Evolutionary conservation across 2,888 invertebrate species (phyloP).

Genomic region (Geophilus truncorum): DNA sequence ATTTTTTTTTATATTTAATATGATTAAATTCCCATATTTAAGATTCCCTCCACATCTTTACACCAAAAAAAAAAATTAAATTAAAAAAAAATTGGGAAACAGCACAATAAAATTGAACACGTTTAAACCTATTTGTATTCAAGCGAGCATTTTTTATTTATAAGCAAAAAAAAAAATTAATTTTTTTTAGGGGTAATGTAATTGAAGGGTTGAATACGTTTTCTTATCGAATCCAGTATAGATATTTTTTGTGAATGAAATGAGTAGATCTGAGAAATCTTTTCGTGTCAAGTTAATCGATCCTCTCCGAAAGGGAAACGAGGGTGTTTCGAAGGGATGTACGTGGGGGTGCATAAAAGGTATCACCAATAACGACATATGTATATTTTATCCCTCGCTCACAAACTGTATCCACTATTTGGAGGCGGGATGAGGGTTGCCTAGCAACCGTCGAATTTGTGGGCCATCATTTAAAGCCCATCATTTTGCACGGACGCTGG

Average conservation of each 20-base stretch:
- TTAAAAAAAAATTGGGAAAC: neutral
- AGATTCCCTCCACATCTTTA: neutral
- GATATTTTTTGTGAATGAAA: neutral
- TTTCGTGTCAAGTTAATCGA: neutral
- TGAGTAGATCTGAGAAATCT: constrained; percentile 12
- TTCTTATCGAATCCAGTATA: neutral
- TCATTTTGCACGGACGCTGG: constrained; percentile 22
- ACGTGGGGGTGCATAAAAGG: constrained; percentile 22
- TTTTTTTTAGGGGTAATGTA: neutral
- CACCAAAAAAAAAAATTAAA: neutral
- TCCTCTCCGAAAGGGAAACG: neutral
- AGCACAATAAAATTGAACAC: neutral
- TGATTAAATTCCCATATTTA: neutral
- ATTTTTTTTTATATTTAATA: neutral
- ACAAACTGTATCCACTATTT: constrained; percentile 24
- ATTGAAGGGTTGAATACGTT: neutral
- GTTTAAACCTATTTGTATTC: neutral
- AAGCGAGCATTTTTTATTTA: neutral
- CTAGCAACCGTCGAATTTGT: constrained; percentile 10
- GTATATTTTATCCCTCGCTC: constrained; percentile 29
- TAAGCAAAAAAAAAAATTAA: neutral
- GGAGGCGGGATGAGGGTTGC: constrained; percentile 21
- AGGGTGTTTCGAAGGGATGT: neutral
- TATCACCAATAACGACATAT: constrained; percentile 29
- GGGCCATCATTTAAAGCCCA: constrained; percentile 25